A percentile compares a stretch with the other conserved stretches of the same genome.
phyloP scores from a whole-genome alignment of 2,888 invertebrate genomes.

The Scrobipalpa atriplicella region DNA sequence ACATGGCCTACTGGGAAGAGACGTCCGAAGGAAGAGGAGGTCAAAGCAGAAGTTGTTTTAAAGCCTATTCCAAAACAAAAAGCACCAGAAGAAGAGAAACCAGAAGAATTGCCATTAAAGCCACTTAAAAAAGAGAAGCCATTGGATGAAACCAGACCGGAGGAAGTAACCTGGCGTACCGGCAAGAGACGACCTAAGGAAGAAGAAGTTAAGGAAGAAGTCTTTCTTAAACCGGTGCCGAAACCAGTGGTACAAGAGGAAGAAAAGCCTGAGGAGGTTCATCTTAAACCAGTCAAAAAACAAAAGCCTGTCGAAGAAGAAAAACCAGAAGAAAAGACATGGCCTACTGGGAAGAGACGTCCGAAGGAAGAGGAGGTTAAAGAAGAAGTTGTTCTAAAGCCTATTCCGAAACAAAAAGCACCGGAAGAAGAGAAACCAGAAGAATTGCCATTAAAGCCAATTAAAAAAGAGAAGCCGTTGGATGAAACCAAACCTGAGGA shows the following conservation, averaged over 20 bases:
- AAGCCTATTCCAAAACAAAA: conserved; percentile 51
- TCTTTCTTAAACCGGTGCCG: conserved; percentile 49
- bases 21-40: conserved; percentile 45
- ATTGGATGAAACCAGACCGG: conserved; percentile 55
- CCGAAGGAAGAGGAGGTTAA: conserved; percentile 49
- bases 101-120: conserved; percentile 55
- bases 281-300: conserved; percentile 47
- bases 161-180: conserved; percentile 52
- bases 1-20: conserved; percentile 46
- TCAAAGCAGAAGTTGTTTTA: conserved; percentile 66
- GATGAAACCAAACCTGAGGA: conserved; percentile 51
- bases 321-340: conserved; percentile 48
- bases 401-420: conserved; percentile 46
- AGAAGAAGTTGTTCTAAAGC: conserved; percentile 54
- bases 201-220: conserved; percentile 48
- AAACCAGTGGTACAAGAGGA: conserved; percentile 52
- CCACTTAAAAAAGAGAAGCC: conserved; percentile 43
- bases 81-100: conserved; percentile 41
- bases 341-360: conserved; percentile 45
- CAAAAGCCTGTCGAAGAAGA: conserved; percentile 46
- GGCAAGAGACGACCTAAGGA: conserved; percentile 47
- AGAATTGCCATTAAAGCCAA: conserved; percentile 59
- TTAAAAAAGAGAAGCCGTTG: conserved; percentile 49
- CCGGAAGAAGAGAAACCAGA: conserved; percentile 47
- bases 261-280: conserved; percentile 48